Evolutionary conservation across 2,888 invertebrate genomes (phyloP).

Genomic region (Liopterus haemorrhoidalis): DNA sequence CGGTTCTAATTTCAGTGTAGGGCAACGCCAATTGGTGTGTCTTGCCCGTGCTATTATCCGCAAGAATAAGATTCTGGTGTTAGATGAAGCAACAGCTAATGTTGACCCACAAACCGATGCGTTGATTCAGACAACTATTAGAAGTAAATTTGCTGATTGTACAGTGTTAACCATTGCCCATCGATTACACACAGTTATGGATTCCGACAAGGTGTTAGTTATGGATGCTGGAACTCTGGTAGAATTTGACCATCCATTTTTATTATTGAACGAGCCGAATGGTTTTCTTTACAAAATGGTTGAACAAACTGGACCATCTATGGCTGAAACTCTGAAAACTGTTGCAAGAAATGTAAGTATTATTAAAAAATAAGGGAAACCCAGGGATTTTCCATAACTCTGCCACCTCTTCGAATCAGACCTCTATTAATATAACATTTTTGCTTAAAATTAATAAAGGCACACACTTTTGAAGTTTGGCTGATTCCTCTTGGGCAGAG

Average conservation of each 20-base stretch:
- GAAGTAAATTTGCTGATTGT: constrained; percentile 67
- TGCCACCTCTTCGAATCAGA: constrained; percentile 4
- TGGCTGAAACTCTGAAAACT: constrained; percentile 41
- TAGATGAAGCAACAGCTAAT: constrained; percentile 74
- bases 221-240: constrained; percentile 70
- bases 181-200: constrained; percentile 78
- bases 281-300: constrained; percentile 63
- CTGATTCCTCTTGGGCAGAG: constrained; percentile 19
- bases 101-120: constrained; percentile 73
- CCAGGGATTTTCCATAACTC: neutral
- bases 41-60: constrained; percentile 59
- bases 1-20: constrained; percentile 45
- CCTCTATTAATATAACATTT: constrained; percentile 1
- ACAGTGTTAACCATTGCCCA: constrained; percentile 82
- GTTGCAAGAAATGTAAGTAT: constrained; percentile 39
- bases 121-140: constrained; percentile 69
- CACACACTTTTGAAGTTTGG: too few relatives aligned
- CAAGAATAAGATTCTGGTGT: constrained; percentile 39
- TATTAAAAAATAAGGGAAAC: neutral
- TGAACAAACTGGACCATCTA: constrained; percentile 57
- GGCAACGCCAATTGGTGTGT: constrained; percentile 63
- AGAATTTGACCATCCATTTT: constrained; percentile 73
- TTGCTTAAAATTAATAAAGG: too few relatives aligned
- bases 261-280: constrained; percentile 54
- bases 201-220: constrained; percentile 73